These are phyloP conservation scores for Nematopogon swammerdamellus DNA, from an alignment of 2,888 invertebrate genomes.

Conservation along the genomic window DNA sequence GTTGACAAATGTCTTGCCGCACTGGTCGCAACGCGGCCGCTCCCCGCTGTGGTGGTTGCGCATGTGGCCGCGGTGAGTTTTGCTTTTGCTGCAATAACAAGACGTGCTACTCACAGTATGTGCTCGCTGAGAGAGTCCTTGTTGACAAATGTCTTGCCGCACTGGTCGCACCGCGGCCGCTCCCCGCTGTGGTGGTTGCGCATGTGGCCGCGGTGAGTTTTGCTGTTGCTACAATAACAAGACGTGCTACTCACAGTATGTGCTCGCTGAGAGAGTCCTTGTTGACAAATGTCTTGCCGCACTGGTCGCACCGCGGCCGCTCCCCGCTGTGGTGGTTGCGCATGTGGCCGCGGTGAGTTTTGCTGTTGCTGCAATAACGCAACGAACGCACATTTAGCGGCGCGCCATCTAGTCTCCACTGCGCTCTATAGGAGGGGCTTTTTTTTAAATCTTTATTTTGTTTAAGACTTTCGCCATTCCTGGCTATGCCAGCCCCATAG, in stretches of 20 bases:
- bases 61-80: slow-evolving; percentile 41
- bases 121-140: slow-evolving; percentile 42
- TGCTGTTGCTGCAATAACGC: slow-evolving; percentile 31
- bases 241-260: slow-evolving; percentile 31
- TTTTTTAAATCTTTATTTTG: no score
- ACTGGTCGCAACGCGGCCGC: slow-evolving; percentile 33
- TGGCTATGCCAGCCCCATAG: no score
- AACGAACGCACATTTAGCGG: no score
- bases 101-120: slow-evolving; percentile 31
- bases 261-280: slow-evolving; percentile 42
- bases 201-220: slow-evolving; percentile 41
- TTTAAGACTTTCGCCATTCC: neutral
- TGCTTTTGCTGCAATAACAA: slow-evolving; percentile 31
- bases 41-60: slow-evolving; percentile 37
- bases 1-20: slow-evolving; percentile 41
- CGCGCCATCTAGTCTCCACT: neutral
- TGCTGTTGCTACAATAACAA: slow-evolving; percentile 31
- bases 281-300: slow-evolving; percentile 41
- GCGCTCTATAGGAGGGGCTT: no score
- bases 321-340: slow-evolving; percentile 37
- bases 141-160: slow-evolving; percentile 41
- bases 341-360: slow-evolving; percentile 41
- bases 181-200: slow-evolving; percentile 37
- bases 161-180: slow-evolving; percentile 33
- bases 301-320: slow-evolving; percentile 33